Conservation (phyloP, 2,113 vertebrate species). For the Rafetus swinhoei region DNA sequence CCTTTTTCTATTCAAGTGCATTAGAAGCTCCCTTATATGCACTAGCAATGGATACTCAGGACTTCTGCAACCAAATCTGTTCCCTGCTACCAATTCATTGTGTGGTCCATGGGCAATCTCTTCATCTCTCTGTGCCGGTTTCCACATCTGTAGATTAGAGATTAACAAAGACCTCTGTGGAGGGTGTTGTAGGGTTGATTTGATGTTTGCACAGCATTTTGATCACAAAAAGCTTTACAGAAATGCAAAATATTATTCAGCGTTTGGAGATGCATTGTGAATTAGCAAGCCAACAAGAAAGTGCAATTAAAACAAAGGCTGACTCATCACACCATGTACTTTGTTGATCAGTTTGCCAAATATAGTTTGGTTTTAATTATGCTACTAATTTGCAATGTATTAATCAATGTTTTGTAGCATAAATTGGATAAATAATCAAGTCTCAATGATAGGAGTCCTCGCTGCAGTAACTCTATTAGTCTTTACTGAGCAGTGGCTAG, state of each 20-base stretch:
- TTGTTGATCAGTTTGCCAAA: conserved; percentile 65
- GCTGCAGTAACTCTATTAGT: conserved; percentile 46
- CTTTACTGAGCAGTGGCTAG: conserved; percentile 18
- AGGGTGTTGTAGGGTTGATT: conserved; percentile 42
- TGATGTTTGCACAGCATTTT: conserved; percentile 6
- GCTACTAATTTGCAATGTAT: conserved; percentile 63
- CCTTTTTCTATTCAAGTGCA: background rate
- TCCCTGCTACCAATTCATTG: conserved; percentile 10
- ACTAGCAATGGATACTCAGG: conserved; percentile 58
- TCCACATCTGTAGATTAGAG: conserved; percentile 48
- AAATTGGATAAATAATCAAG: conserved; percentile 18
- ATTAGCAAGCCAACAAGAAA: conserved; percentile 54
- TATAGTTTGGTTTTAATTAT: conserved; percentile 67
- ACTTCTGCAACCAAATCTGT: conserved; percentile 58
- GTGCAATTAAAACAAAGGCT: conserved; percentile 52
- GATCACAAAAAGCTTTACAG: conserved; percentile 23
- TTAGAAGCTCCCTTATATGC: conserved; percentile 25
- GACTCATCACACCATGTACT: conserved; percentile 42
- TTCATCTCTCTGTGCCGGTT: conserved; percentile 39
- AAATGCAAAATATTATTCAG: conserved; percentile 46
- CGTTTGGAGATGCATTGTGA: background rate
- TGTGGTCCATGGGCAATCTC: conserved; percentile 35
- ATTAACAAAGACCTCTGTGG: conserved; percentile 54
- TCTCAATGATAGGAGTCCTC: conserved; percentile 41
- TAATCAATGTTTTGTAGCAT: conserved; percentile 59